Evolutionary conservation across 2,888 invertebrate genomes (phyloP).

Genomic region (Coenonympha arcania): DNA sequence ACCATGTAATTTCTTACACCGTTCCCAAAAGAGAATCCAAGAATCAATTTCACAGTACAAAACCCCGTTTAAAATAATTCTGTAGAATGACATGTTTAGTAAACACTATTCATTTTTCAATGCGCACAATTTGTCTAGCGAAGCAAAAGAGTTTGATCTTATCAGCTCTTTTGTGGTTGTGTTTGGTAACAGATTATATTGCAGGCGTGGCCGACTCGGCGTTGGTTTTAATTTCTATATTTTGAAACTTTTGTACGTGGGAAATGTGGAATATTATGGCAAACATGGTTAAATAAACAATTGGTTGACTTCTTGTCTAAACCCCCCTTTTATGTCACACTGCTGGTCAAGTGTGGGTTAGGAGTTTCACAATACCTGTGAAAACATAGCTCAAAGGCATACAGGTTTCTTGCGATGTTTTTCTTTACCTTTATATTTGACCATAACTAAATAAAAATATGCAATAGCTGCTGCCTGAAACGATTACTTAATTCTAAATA

Average conservation of each 20-base stretch:
- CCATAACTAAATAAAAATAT: too few relatives aligned
- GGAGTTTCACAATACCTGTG: too few relatives aligned
- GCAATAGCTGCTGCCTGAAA: too few relatives aligned
- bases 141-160: slow-evolving; percentile 61
- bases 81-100: slow-evolving; percentile 64
- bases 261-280: background rate
- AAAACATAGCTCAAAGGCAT: too few relatives aligned
- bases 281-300: too few relatives aligned
- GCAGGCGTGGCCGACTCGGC: slow-evolving; percentile 36
- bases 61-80: slow-evolving; percentile 45
- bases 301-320: too few relatives aligned
- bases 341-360: too few relatives aligned
- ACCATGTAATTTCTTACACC: slow-evolving; percentile 32
- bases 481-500: too few relatives aligned
- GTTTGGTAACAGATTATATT: slow-evolving; percentile 38
- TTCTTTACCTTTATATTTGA: too few relatives aligned
- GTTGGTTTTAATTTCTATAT: slow-evolving; percentile 19
- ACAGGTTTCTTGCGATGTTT: too few relatives aligned
- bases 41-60: slow-evolving; percentile 63
- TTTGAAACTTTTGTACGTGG: background rate
- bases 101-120: slow-evolving; percentile 53
- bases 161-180: slow-evolving; percentile 54
- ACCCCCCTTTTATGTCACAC: too few relatives aligned
- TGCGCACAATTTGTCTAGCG: slow-evolving; percentile 60
- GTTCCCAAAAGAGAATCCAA: slow-evolving; percentile 27